Base-by-base conservation (phyloP, 1,140 invertebrate species). In the Drosophila carrolli region DNA sequence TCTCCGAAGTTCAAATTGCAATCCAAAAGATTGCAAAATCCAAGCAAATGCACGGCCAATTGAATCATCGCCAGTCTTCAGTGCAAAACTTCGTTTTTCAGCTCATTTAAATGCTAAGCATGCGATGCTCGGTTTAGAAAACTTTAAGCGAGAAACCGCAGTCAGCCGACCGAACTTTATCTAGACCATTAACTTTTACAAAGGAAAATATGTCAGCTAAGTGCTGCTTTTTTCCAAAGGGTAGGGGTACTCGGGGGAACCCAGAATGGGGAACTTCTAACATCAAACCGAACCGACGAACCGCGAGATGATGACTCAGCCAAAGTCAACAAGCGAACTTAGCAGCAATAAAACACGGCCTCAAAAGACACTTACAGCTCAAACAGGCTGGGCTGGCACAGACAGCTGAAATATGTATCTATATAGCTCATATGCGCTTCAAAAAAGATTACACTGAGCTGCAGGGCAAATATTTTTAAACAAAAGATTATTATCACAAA, bases 161-260 rank as follows among this genome's bases (percentile, higher is more conserved):
- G 59, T 60, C 72, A 66, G 43, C 59, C 63, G 46, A 51, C 60
- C 60, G 62, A 88, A 86, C 82, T 85, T 88, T 89, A 88, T 88
- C 84, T 88, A 89, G 83, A 80, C 76, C 84, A 89, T 88, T 88
- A 83, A 79, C 79, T 89, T 89, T 79, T 70, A 88, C 84, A 83
- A 77, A 80, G 75, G 78, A 73, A 85, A 85, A 85, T 85, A 85
- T 85, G 82, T 81, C 82, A 74, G 66, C 72, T 76, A 85, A 84
- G 81, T 84, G 77, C 81, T 76, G 50, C 46, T 46, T 53, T 72
- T 73, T 50, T 10, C 6, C 13, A 29, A 32, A 47, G 29, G 14
- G 57, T 11, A 10, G 13, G 32, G 29, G 57, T 46, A 14, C 27
- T 63, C 16, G 19, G 46, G 65, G 48, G 32, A 56, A 47, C 29